Conservation (phyloP, 2,113 vertebrate species). For the Acanthisitta chloris region DNA sequence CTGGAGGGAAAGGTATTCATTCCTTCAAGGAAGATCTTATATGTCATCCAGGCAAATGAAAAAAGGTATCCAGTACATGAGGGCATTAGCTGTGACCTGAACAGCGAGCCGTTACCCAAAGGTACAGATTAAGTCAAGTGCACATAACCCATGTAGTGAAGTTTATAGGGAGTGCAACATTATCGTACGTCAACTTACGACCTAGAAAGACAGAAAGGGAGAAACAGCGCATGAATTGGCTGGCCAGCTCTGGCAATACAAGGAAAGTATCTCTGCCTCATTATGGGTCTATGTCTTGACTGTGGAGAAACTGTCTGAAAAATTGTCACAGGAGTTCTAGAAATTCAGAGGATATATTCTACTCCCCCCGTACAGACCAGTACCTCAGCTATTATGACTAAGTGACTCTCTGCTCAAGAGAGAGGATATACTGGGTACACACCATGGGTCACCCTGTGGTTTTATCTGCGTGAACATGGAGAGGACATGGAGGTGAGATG, state of each 20-base stretch:
- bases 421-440: background rate
- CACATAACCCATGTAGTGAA: background rate
- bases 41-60: background rate
- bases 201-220: background rate
- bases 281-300: background rate
- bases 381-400: background rate
- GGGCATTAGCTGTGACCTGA: background rate
- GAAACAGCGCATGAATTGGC: background rate
- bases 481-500: background rate
- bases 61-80: background rate
- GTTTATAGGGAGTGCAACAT: background rate
- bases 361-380: background rate
- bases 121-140: background rate
- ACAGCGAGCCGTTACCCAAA: background rate
- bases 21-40: background rate
- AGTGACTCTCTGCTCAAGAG: background rate
- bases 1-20: background rate
- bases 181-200: accelerated
- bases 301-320: background rate
- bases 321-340: background rate
- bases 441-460: background rate
- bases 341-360: background rate
- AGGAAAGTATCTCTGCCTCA: background rate
- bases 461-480: background rate
- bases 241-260: background rate